A percentile compares a stretch with the other conserved stretches of the same genome.
Evolutionary conservation across 2,888 invertebrate genomes (phyloP).

Genomic region (Rhimphoctona megacephalus): DNA sequence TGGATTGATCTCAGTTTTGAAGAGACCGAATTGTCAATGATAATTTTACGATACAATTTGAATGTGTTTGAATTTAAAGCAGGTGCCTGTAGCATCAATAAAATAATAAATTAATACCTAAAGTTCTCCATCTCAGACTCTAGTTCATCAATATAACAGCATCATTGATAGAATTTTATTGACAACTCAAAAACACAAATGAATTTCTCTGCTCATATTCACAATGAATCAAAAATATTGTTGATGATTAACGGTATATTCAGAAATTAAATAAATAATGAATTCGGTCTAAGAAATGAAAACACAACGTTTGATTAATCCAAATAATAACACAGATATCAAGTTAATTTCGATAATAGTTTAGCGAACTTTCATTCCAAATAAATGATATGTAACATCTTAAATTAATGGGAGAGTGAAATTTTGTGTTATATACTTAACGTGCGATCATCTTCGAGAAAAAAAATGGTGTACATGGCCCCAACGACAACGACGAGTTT

Average conservation of each 20-base stretch:
- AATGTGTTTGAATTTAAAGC: no score
- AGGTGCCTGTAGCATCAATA: no score
- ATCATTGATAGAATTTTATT: background rate
- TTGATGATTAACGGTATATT: background rate
- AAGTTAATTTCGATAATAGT: background rate
- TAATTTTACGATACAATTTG: no score
- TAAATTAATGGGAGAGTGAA: background rate
- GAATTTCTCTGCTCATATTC: background rate
- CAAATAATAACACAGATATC: background rate
- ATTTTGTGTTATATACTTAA: background rate
- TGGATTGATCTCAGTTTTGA: background rate
- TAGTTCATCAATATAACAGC: background rate
- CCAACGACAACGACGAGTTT: slow-evolving; percentile 76
- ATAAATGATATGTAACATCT: background rate
- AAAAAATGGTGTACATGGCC: slow-evolving; percentile 48
- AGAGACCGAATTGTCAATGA: background rate
- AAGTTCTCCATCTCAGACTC: background rate
- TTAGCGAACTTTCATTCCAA: background rate
- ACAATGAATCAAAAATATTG: background rate
- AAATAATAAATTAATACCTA: no score
- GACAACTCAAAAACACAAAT: background rate
- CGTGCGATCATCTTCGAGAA: slow-evolving; percentile 69
- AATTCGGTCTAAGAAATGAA: background rate
- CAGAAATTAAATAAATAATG: background rate
- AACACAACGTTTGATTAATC: background rate